Conservation (phyloP, 2,113 vertebrate species). For the Gallinago jamesoni region DNA sequence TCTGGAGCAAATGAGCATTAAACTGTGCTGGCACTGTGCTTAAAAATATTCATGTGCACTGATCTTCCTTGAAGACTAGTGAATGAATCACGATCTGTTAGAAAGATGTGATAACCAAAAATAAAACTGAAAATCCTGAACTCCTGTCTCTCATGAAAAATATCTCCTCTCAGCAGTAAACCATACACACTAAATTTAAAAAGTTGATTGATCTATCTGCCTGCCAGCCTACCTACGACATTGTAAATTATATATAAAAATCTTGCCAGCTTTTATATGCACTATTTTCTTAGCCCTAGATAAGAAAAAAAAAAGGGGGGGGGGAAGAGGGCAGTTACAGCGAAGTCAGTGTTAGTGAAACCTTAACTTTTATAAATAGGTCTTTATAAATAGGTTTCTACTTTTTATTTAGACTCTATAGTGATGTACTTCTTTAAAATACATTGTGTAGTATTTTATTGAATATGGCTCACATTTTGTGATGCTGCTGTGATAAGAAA, state of each 20-base stretch:
- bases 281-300: background rate
- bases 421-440: background rate
- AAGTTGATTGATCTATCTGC: background rate
- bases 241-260: background rate
- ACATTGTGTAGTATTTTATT: background rate
- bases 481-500: background rate
- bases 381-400: background rate
- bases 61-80: background rate
- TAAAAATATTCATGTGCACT: background rate
- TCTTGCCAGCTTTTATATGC: background rate
- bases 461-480: background rate
- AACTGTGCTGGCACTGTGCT: background rate
- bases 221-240: background rate
- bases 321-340: too few species aligned
- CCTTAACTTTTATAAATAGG: background rate
- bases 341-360: background rate
- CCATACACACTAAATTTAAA: background rate
- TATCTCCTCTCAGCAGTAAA: background rate
- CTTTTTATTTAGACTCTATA: background rate
- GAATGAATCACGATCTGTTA: conserved; percentile 26
- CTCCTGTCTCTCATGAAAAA: background rate
- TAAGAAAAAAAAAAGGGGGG: background rate
- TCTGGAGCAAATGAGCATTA: background rate
- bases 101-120: conserved; percentile 32
- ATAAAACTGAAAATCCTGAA: conserved; percentile 31